Base-by-base conservation (phyloP, 1,140 invertebrate species). In the Triops cancriformis region DNA sequence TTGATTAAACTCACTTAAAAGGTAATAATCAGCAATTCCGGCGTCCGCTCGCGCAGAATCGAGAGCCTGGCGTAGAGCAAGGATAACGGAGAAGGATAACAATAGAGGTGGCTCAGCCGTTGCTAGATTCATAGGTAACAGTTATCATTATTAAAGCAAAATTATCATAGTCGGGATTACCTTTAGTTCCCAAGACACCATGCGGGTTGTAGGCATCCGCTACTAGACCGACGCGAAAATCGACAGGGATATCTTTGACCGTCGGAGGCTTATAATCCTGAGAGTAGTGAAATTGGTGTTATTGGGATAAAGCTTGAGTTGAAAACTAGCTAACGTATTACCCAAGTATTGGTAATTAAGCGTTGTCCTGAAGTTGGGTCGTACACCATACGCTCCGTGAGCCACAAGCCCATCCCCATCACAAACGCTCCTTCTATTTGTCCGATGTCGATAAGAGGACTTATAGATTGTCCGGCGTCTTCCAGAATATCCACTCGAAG, bases 71-170 rank as follows among this genome's bases (percentile, higher is more conserved):
- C 88, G 88, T 72, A 90, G 87, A 27, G 90, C 90, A 82, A 89
- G 90, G 82, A 89, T 89, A 14, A 89, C 87, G 26, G 89, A 89
- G 4, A 87, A 83, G 0, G 89, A 87, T 42, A 91, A 82, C 80
- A 90, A 90, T 14, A 91, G 81, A 1, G 85, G 83, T 5, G 85
- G 84, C 76, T 86, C 85, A 28, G 84, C 84, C 73, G 80, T 80
- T 23, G 84, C 85, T 75, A 77, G 11, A 43, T 26, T 76, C 18
- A 78, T 7, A 74, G 43, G 72, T 26, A 2, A 26, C 5, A 5
- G 72, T 51, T 76, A 14, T 5, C 4, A 26, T 12, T n/a, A 4
- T 76, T 1, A n/a, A 37, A 26, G 23, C 2, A 75, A 75, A 75
- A 4, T 37, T 45, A 26, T 75, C 7, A 37, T 26, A 26, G 27